Evolutionary conservation across 2,113 vertebrate genomes (phyloP).

Genomic region (Amazona guildingii): DNA sequence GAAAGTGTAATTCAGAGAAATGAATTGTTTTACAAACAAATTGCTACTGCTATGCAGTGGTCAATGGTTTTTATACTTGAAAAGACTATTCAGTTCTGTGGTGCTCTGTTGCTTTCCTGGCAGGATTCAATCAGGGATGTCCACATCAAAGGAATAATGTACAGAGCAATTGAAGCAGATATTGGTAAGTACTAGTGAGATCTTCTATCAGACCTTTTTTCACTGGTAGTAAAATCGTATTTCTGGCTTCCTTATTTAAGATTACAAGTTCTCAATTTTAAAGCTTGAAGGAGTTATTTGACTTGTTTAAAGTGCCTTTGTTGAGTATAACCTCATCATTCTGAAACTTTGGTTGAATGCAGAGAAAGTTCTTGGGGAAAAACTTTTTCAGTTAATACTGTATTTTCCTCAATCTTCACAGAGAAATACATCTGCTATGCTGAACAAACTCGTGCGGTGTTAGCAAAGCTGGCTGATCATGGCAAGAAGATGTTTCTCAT

Average conservation of each 20-base stretch:
- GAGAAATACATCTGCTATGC: conserved; percentile 95
- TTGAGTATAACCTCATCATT: not conserved
- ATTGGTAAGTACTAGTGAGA: conserved; percentile 80
- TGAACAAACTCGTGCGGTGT: conserved; percentile 90
- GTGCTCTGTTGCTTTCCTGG: conserved; percentile 39
- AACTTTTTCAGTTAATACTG: not conserved
- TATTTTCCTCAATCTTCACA: conserved; percentile 48
- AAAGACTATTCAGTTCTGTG: not conserved
- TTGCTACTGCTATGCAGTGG: not conserved
- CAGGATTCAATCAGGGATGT: conserved; percentile 96
- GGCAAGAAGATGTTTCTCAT: conserved; percentile 99
- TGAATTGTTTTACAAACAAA: not conserved
- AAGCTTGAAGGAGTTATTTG: not conserved
- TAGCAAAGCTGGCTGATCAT: conserved; percentile 88
- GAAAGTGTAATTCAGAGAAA: not conserved
- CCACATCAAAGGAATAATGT: conserved; percentile 96
- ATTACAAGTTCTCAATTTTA: not conserved
- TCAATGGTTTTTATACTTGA: not conserved
- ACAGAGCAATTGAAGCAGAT: conserved; percentile 93
- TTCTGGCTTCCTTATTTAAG: not conserved
- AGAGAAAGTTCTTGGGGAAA: not conserved
- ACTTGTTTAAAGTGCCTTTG: not conserved
- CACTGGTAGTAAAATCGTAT: not conserved
- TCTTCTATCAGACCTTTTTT: not conserved
- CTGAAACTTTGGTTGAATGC: not conserved